Percentiles rank a stretch among this genome's conserved stretches.
These are phyloP conservation scores for Tipula vernalis DNA, from an alignment of 2,888 invertebrate species.

Conservation along the genomic window DNA sequence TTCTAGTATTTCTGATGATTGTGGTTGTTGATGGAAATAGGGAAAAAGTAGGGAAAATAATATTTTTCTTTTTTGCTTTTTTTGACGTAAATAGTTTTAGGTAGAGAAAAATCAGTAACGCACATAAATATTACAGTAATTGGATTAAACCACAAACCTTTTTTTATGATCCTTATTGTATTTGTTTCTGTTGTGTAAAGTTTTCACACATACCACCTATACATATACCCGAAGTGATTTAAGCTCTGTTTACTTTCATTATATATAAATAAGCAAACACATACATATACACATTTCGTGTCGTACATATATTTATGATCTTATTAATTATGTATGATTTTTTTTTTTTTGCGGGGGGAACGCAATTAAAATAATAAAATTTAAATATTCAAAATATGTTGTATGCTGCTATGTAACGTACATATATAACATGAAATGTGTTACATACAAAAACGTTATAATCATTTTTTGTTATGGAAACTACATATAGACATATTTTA, in stretches of 20 bases:
- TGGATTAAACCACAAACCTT: neutral
- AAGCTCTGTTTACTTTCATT: neutral
- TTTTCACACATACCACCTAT: neutral
- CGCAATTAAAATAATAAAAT: slow-evolving; percentile 9
- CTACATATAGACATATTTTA: neutral
- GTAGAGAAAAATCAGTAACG: neutral
- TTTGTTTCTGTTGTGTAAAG: neutral
- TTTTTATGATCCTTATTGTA: neutral
- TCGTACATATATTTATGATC: neutral
- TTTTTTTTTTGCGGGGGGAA: neutral
- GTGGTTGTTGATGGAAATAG: neutral
- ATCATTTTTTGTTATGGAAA: neutral
- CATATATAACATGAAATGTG: neutral
- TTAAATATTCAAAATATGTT: slow-evolving; percentile 4
- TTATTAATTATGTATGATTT: slow-evolving; percentile 10
- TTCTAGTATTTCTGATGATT: neutral
- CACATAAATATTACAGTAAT: neutral
- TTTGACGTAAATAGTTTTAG: neutral
- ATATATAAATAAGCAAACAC: neutral
- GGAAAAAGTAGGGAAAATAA: neutral
- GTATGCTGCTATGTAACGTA: neutral
- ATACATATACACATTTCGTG: neutral
- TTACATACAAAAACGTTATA: neutral
- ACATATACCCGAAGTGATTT: neutral
- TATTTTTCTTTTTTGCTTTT: neutral